Conservation (phyloP, 2,797 vertebrate species). For the Basileuterus tristriatus region DNA sequence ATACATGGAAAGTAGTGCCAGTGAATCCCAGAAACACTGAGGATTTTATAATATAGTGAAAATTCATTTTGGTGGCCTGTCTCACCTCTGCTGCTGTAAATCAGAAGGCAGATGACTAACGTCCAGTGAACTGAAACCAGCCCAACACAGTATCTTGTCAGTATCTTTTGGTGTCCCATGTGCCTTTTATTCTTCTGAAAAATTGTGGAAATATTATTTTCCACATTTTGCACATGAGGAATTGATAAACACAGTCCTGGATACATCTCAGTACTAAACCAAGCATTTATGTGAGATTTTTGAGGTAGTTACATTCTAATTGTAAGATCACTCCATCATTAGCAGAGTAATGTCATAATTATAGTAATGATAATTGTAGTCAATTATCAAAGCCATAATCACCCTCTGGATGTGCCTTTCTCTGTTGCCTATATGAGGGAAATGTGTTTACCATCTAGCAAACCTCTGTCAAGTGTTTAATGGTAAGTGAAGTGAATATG, state of each 20-base stretch:
- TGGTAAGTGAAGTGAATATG: neutral
- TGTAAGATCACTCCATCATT: neutral
- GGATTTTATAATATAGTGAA: conserved; percentile 34
- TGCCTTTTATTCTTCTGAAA: neutral
- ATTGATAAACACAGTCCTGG: neutral
- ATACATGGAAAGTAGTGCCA: conserved; percentile 30
- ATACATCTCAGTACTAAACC: neutral
- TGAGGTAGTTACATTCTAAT: neutral
- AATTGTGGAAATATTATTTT: neutral
- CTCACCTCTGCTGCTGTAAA: neutral
- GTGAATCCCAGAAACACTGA: conserved; percentile 37
- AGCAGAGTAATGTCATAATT: neutral
- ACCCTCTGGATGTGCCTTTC: neutral
- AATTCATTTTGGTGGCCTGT: neutral
- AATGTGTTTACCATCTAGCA: neutral
- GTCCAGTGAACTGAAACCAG: neutral
- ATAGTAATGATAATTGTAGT: neutral
- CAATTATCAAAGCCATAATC: neutral
- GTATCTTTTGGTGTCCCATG: neutral
- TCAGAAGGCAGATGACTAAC: neutral
- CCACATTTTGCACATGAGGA: neutral
- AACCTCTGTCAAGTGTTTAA: neutral
- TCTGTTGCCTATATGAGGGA: neutral
- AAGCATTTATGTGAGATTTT: neutral
- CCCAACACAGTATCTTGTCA: neutral